phyloP scores from a whole-genome alignment of 2,888 invertebrate genomes.

The Gonocerus acuteangulatus region DNA sequence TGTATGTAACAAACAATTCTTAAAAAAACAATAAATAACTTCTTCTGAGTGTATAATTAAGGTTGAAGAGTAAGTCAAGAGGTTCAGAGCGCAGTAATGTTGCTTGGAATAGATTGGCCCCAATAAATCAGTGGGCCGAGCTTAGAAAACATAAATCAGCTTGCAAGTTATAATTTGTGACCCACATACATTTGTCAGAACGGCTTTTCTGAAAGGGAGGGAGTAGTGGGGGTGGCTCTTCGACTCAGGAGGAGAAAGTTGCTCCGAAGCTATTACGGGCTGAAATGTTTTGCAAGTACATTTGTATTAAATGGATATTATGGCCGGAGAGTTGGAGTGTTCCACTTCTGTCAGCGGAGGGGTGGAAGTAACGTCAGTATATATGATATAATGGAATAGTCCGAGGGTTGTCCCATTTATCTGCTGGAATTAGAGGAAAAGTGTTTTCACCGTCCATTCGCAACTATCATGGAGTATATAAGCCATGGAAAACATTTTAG shows the following conservation, averaged over 20 bases:
- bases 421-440: neutral
- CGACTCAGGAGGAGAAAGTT: neutral
- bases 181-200: constrained; percentile 1
- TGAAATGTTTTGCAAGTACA: constrained; percentile 1
- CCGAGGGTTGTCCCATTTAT: constrained; percentile 1
- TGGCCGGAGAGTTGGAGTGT: neutral
- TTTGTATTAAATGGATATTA: constrained; percentile 1
- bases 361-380: neutral
- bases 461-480: too few relatives aligned
- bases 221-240: neutral
- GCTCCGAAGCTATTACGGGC: neutral
- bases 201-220: neutral
- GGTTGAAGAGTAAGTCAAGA: too few relatives aligned
- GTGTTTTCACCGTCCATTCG: neutral
- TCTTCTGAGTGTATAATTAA: too few relatives aligned
- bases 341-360: neutral
- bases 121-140: neutral
- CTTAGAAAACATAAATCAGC: constrained; percentile 1
- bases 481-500: too few relatives aligned
- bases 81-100: neutral
- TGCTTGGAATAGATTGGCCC: neutral
- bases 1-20: too few relatives aligned
- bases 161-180: neutral
- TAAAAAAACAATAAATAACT: too few relatives aligned
- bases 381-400: neutral